Percentiles rank a stretch among this genome's conserved stretches.
Conservation (phyloP, 2,113 vertebrate genomes). For the Gnathonemus echidnorhynchus region DNA sequence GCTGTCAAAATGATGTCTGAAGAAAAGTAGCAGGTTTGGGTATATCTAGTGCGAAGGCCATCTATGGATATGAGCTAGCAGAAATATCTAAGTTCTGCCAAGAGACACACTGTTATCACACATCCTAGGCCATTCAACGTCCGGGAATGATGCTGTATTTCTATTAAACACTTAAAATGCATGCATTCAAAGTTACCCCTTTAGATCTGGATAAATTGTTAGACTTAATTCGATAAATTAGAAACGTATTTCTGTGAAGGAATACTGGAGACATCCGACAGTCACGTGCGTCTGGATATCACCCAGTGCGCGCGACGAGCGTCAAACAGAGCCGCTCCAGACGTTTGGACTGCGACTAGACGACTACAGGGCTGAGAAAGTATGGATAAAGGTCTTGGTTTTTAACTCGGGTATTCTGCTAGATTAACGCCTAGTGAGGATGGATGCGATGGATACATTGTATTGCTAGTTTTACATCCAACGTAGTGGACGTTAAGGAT, state of each 20-base stretch:
- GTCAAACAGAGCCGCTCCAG: background rate
- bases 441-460: background rate
- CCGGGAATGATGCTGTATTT: conserved; percentile 17
- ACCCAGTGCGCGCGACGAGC: background rate
- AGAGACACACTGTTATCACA: conserved; percentile 38
- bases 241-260: background rate
- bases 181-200: background rate
- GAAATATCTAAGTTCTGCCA: conserved; percentile 40
- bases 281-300: background rate
- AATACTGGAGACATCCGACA: background rate
- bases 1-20: conserved; percentile 46
- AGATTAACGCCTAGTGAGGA: background rate
- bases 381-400: background rate
- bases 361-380: background rate
- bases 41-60: conserved; percentile 46
- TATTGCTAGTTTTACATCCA: background rate
- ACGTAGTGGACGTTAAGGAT: background rate
- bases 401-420: background rate
- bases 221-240: background rate
- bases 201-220: background rate
- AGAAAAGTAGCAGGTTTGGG: conserved; percentile 51
- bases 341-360: background rate
- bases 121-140: conserved; percentile 16
- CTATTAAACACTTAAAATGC: background rate
- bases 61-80: conserved; percentile 50